A percentile compares a stretch with the other conserved stretches of the same genome.
Conservation (phyloP, 2,113 vertebrate genomes). For the Octodon degus region DNA sequence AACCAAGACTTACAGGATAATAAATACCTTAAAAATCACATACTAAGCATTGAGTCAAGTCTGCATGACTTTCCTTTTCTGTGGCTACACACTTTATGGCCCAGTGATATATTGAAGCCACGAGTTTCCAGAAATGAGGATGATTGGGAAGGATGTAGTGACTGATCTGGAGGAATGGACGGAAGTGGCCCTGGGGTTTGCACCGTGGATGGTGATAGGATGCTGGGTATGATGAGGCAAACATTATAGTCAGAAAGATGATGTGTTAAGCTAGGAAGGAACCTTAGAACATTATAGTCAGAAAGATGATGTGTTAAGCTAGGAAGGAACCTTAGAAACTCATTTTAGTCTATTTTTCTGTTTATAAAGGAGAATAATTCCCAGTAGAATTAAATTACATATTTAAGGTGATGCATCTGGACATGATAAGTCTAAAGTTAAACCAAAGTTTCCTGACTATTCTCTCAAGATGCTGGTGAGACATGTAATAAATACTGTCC, state of each 20-base stretch:
- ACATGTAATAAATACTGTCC: background rate
- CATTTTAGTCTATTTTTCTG: background rate
- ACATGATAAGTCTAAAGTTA: background rate
- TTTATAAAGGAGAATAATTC: conserved; percentile 37
- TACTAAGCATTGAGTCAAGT: background rate
- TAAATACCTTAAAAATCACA: background rate
- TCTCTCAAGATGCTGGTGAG: background rate
- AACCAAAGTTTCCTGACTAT: background rate
- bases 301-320: conserved; percentile 8
- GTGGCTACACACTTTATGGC: background rate
- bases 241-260: background rate
- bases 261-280: background rate
- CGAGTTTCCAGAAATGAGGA: background rate
- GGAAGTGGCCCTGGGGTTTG: background rate
- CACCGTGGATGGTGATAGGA: background rate
- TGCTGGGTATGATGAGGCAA: background rate
- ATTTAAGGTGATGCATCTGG: background rate
- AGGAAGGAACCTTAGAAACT: background rate
- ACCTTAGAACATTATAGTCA: background rate
- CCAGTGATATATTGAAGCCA: background rate
- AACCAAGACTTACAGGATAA: background rate
- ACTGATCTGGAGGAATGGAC: background rate
- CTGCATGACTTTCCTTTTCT: background rate
- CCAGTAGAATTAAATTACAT: background rate
- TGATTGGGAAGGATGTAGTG: background rate